Percentiles rank a stretch among this genome's conserved stretches.
These are phyloP conservation scores for Callinectes sapidus DNA, from an alignment of 2,888 invertebrate species.

Conservation along the genomic window DNA sequence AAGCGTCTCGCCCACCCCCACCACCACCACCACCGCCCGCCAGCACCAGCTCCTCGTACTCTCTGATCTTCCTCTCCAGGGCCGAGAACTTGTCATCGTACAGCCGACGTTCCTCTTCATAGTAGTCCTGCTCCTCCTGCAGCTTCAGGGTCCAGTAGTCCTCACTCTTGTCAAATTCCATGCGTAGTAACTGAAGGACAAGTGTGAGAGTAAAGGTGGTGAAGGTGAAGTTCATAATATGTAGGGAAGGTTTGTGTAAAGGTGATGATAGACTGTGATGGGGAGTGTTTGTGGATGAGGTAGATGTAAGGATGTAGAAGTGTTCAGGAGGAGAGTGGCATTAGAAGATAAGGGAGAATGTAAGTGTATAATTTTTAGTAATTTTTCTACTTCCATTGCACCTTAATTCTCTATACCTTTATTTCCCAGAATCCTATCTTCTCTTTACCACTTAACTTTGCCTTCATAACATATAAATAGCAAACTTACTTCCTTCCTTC, in stretches of 20 bases:
- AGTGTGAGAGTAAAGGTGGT: background rate
- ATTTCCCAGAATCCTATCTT: no score
- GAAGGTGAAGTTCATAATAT: background rate
- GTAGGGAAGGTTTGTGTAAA: background rate
- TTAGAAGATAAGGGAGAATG: no score
- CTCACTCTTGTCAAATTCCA: conserved; percentile 89
- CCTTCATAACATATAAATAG: no score
- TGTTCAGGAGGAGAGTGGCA: background rate
- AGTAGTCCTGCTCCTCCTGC: conserved; percentile 85
- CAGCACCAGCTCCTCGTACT: conserved; percentile 67
- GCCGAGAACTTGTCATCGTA: conserved; percentile 83
- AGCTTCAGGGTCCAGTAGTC: conserved; percentile 88
- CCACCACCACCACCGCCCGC: conserved; percentile 38
- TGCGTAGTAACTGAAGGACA: conserved; percentile 80
- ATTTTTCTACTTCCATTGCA: no score
- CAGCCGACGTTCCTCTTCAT: conserved; percentile 79
- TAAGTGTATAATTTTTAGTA: no score
- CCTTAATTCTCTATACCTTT: no score
- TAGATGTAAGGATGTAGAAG: no score
- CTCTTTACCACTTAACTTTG: no score
- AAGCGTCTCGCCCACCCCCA: conserved; percentile 56
- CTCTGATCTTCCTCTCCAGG: conserved; percentile 82
- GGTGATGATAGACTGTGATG: background rate
- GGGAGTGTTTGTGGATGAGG: background rate
- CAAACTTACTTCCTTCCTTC: no score